Evolutionary conservation across 2,888 invertebrate species (phyloP), one percentile per base, ranked within the genome.

Genomic region (Gonocerus acuteangulatus): DNA sequence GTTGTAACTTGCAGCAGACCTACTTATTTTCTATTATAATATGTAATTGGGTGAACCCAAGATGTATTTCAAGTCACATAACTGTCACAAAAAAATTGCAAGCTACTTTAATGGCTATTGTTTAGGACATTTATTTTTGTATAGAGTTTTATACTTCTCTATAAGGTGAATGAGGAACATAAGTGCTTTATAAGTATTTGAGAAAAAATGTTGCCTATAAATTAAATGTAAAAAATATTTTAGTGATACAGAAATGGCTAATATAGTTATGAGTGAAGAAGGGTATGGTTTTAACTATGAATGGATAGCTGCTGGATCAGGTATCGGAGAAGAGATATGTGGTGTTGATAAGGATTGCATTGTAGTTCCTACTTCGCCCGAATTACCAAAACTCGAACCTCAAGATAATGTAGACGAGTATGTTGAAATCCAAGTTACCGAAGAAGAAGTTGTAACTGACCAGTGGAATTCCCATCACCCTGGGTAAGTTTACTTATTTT

Each of bases 391-490:
- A 62, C 48, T 63, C 1, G 65, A 65, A 61, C 47, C 47, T 19
- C 19, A 19, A 9, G 62, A 62, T 15, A 21, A 22, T 52, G 62
- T 48, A n/a, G 47, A 68, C 19, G 67, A 69, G 34, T 69, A 65
- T 56, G 66, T 77, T 1, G 77, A 76, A 68, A 77, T 78, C 71
- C 80, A 80, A 70, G 86, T 87, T 48, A 86, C 87, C 0, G 88
- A 89, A 70, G 69, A 69, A 52, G 89, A 89, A 73, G 85, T 89
- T 1, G 85, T 89, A 15, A 84, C 88, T 0, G 89, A 89, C 70
- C 86, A 86, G 69, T 89, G 89, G 89, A 85, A 67, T 83, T 47
- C 79, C 22, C 58, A 36, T 19, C 11, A 23, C 18, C 21, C 19
- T 19, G 48, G 51, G 60, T 60, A 51, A 44, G 49, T 27, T 39